Evolutionary conservation across 2,888 invertebrate species (phyloP), one percentile per base, ranked within the genome.

Genomic region (Athetis lepigone): DNA sequence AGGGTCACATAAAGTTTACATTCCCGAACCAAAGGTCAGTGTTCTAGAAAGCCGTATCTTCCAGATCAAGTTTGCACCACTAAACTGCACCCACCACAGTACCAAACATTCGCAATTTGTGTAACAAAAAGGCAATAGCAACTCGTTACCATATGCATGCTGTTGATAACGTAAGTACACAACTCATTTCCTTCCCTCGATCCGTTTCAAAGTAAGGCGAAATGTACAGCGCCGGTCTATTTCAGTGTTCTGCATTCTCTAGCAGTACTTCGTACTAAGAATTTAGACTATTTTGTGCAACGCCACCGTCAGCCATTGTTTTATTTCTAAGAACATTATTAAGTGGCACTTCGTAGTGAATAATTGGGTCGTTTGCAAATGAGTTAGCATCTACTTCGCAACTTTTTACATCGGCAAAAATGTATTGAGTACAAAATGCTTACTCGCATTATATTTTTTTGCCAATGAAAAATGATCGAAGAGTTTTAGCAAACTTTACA

Each of bases 181-280:
- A 72, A 75, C 75, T 77, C 80, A 81, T 83, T 83, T 83, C 81
- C 82, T 76, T 70, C 65, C 63, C 62, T 49, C 58, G 58, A 77
- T 82, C 71, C 66, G 62, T 59, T 73, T 56, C 55, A 46, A 62
- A 50, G 63, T 64, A 66, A 68, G 55, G 52, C 59, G 61, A 69
- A 73, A 70, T 64, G 64, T 37, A 63, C 45, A 37, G 61, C 40
- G 39, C 43, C 45, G 60, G 62, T 54, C 65, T 72, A 70, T 67
- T 73, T 80, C n/a, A 39, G 69, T 67, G 19, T 52, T 60, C 60
- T 63, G 65, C 62, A 66, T 63, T 66, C 75, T 56, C 45, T 42
- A 39, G 36, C 52, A 23, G 25, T 55, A 58, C 42, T 40, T 39
- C 5, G 56, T 56, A 52, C 51, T 52, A 50, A 57, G 70, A 65